Base-by-base conservation (phyloP, 2,888 invertebrate genomes). In the Priocnemis perturbator region DNA sequence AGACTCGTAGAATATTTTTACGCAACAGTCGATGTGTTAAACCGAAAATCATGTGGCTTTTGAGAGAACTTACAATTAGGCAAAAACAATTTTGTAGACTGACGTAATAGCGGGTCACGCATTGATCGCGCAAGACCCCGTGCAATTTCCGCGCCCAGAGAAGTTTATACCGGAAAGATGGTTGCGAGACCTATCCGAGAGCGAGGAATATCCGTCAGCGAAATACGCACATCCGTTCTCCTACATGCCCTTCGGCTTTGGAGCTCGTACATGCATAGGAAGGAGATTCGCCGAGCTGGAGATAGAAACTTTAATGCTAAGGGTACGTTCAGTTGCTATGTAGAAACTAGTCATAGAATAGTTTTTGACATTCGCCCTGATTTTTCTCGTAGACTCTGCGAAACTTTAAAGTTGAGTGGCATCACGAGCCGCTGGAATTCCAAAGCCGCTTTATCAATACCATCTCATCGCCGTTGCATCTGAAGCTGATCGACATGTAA, bases 361-460 rank as follows among this genome's bases (percentile, higher is more conserved):
- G 0, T 1, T 9, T 60, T 2, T 21, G 4, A 47, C 19, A 60
- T 57, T 57, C 3, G 5, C n/a, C 50, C 7, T 9, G 14, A 11
- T 50, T n/a, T 67, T 58, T 79, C 91, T 91, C 74, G n/a, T 90
- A 95, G 95, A 91, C 93, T 85, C 93, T 95, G 87, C 91, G 93
- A 75, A 93, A 93, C 87, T 95, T 94, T 89, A 87, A 91, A 79
- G 92, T 95, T 48, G 91, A 93, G 76, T 95, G 94, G 91, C 90
- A 92, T 76, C 91, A 94, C 82, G 92, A 91, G 19, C 92, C 93
- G 72, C 89, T 95, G 77, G 92, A 92, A 19, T 94, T 94, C 87
- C 93, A 93, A 87, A 93, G 94, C 65, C 93, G 93, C 73, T 94
- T 95, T 63, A 94, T 95, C 56, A 95, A 94, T 83, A 92, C 94